These are phyloP conservation scores for Drosophila peninsularis DNA, from an alignment of 2,888 invertebrate species.

Conservation along the genomic window DNA sequence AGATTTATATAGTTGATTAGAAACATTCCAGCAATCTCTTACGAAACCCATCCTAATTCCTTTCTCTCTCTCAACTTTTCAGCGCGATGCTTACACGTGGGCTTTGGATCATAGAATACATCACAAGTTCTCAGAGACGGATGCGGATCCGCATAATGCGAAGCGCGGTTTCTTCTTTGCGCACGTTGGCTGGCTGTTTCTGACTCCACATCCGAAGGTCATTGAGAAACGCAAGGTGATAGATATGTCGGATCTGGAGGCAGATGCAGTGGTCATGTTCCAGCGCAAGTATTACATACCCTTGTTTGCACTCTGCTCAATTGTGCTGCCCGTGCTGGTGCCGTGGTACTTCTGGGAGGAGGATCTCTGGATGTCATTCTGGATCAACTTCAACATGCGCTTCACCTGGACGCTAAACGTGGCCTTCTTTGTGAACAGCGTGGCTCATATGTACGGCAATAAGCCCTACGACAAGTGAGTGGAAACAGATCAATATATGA, in stretches of 20 bases:
- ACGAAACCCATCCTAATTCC: no score
- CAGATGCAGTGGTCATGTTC: constrained; percentile 90
- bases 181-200: constrained; percentile 96
- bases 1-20: neutral
- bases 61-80: neutral
- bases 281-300: constrained; percentile 91
- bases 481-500: neutral
- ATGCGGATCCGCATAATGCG: constrained; percentile 90
- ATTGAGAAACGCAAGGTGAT: constrained; percentile 88
- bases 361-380: constrained; percentile 90
- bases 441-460: constrained; percentile 97
- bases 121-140: constrained; percentile 94
- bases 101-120: constrained; percentile 94
- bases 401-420: constrained; percentile 94
- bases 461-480: constrained; percentile 94
- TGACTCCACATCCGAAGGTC: constrained; percentile 93
- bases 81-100: constrained; percentile 94
- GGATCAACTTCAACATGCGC: constrained; percentile 92
- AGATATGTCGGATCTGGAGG: constrained; percentile 89
- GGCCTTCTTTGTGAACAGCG: constrained; percentile 97
- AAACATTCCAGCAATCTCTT: no score
- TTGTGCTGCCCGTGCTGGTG: constrained; percentile 89
- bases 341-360: constrained; percentile 95
- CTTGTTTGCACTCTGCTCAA: constrained; percentile 89
- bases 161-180: constrained; percentile 95